Percentiles rank a stretch among this genome's conserved stretches.
Conservation (phyloP, 2,113 vertebrate genomes). For the Chascanopsetta lugubris region DNA sequence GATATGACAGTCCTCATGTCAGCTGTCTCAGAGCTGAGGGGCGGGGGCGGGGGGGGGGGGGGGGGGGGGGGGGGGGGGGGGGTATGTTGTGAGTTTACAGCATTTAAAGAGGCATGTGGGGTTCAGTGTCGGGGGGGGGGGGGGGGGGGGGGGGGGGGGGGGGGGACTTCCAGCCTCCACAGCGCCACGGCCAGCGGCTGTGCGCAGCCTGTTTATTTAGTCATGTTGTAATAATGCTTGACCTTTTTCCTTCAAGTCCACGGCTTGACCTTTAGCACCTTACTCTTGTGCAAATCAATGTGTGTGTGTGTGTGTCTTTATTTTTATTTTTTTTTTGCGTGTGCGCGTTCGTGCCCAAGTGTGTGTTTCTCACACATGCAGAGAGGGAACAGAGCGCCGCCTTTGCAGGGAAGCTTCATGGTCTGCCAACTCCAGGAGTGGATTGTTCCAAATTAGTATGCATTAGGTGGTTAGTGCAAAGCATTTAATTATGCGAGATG, state of each 20-base stretch:
- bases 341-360: conserved; percentile 8
- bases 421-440: conserved; percentile 75
- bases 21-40: conserved; percentile 72
- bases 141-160: conserved; percentile 45
- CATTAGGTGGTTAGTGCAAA: conserved; percentile 79
- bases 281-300: conserved; percentile 53
- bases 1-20: conserved; percentile 83
- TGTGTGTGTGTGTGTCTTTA: conserved; percentile 13
- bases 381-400: conserved; percentile 45
- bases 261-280: conserved; percentile 75
- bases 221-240: conserved; percentile 79
- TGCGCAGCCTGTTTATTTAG: conserved; percentile 74
- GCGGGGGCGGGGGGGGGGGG: conserved; percentile 31
- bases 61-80: conserved; percentile 44
- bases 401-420: conserved; percentile 72
- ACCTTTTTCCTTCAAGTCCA: conserved; percentile 77
- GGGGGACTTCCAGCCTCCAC: conserved; percentile 26
- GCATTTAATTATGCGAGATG: conserved; percentile 83
- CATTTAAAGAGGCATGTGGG: too few relatives aligned
- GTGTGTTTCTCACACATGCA: conserved; percentile 6
- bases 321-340: too few relatives aligned
- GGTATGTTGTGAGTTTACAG: too few relatives aligned
- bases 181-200: conserved; percentile 20
- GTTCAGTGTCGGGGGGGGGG: too few relatives aligned
- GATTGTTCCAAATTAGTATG: conserved; percentile 82